These are phyloP conservation scores for Vidua macroura DNA, from an alignment of 2,113 vertebrate genomes.

Conservation along the genomic window DNA sequence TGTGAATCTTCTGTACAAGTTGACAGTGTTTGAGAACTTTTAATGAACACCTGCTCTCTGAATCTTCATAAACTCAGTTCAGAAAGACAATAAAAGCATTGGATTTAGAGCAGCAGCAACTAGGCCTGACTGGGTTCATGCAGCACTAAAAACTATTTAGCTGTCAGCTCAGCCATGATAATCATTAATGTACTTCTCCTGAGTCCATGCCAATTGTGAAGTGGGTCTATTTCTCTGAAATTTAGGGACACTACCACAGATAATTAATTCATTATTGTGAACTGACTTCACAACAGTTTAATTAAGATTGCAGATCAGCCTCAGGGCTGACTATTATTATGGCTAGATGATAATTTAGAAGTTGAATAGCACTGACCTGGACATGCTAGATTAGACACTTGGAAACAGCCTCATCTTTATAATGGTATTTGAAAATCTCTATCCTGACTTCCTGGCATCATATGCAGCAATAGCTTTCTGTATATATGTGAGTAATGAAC, in stretches of 20 bases:
- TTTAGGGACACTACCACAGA: not conserved
- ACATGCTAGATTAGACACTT: not conserved
- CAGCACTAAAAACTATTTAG: not conserved
- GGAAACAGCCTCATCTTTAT: not conserved
- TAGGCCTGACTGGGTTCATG: not conserved
- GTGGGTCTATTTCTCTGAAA: not conserved
- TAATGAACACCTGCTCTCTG: not conserved
- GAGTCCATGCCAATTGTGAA: not conserved
- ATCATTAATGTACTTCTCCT: not conserved
- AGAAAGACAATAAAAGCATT: not conserved
- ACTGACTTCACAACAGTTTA: conserved; percentile 24
- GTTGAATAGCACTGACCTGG: not conserved
- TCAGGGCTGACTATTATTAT: not conserved
- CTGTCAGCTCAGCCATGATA: not conserved
- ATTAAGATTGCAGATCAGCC: conserved; percentile 16
- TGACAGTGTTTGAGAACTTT: not conserved
- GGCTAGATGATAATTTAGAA: not conserved
- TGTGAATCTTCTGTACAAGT: not conserved
- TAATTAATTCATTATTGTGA: conserved; percentile 1
- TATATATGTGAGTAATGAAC: not conserved
- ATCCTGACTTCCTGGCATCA: not conserved
- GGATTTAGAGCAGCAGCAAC: not conserved
- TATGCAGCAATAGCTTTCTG: not conserved
- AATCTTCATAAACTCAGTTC: not conserved
- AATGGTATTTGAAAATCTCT: not conserved